Conservation (phyloP, 2,797 vertebrate species). For the Hephaestus fuliginosus region DNA sequence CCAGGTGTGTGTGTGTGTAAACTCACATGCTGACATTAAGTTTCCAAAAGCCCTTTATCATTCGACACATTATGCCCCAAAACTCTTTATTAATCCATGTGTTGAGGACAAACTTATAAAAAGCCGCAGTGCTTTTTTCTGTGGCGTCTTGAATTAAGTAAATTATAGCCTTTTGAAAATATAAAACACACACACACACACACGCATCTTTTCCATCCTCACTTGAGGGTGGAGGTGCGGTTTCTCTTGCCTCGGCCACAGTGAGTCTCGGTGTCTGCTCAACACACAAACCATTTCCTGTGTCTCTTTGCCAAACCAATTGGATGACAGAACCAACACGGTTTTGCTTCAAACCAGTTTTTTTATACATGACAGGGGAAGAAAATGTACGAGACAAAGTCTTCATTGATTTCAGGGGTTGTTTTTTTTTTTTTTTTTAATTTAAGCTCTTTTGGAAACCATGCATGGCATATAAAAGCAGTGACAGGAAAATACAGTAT, state of each 20-base stretch:
- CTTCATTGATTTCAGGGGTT: conserved; percentile 57
- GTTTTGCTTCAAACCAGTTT: conserved; percentile 46
- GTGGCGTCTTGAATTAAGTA: conserved; percentile 59
- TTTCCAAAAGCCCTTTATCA: conserved; percentile 53
- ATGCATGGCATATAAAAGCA: conserved; percentile 2
- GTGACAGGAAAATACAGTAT: conserved; percentile 52
- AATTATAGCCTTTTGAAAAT: conserved; percentile 63
- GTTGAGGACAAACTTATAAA: conserved; percentile 46
- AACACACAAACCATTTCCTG: conserved; percentile 84
- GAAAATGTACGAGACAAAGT: conserved; percentile 53
- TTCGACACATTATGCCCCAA: conserved; percentile 17
- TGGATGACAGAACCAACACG: conserved; percentile 63
- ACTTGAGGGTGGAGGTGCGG: conserved; percentile 79
- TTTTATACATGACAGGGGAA: conserved; percentile 36
- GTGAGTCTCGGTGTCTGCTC: conserved; percentile 82
- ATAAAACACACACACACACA: conserved; percentile 55
- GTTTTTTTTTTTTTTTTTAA: conserved; percentile 23
- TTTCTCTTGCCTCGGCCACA: conserved; percentile 76
- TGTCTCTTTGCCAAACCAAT: conserved; percentile 75
- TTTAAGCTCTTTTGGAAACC: conserved; percentile 27
- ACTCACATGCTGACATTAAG: conserved; percentile 35
- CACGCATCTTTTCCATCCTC: conserved; percentile 63
- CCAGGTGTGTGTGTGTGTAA: conserved; percentile 52
- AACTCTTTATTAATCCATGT: conserved; percentile 52
- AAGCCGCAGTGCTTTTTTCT: conserved; percentile 49